Evolutionary conservation across 2,888 invertebrate species (phyloP).

Genomic region (Blastobasis adustella): DNA sequence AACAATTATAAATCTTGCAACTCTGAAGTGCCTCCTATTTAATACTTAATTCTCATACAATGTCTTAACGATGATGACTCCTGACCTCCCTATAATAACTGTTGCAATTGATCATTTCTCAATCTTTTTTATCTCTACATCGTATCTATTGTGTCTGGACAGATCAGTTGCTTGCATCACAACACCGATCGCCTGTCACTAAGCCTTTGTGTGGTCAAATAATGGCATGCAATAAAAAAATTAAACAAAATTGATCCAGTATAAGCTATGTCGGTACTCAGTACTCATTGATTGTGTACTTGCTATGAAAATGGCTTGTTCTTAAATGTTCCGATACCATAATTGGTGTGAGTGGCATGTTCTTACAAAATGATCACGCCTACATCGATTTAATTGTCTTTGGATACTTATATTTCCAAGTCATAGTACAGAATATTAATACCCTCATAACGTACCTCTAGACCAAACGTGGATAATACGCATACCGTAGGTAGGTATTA

Average conservation of each 20-base stretch:
- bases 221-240: slow-evolving; percentile 1
- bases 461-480: no score
- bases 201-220: slow-evolving; percentile 6
- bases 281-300: not conserved
- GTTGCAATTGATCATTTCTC: slow-evolving; percentile 11
- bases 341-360: slow-evolving; percentile 30
- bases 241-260: not conserved
- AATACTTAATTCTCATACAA: not conserved
- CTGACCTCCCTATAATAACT: slow-evolving; percentile 10
- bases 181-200: slow-evolving; percentile 13
- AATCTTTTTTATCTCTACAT: slow-evolving; percentile 14
- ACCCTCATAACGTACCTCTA: not conserved
- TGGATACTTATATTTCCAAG: slow-evolving; percentile 13
- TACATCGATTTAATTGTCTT: slow-evolving; percentile 20
- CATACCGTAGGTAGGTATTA: no score
- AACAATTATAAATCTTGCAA: no score
- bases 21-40: not conserved
- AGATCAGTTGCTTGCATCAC: slow-evolving; percentile 18
- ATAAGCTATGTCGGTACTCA: not conserved
- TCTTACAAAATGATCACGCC: slow-evolving; percentile 29
- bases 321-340: slow-evolving; percentile 17
- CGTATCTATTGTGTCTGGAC: slow-evolving; percentile 15
- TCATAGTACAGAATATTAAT: not conserved
- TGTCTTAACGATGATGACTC: slow-evolving; percentile 1
- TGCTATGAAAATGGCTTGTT: not conserved